phyloP scores from a whole-genome alignment of 2,113 vertebrate genomes.

The Platichthys stellatus region DNA sequence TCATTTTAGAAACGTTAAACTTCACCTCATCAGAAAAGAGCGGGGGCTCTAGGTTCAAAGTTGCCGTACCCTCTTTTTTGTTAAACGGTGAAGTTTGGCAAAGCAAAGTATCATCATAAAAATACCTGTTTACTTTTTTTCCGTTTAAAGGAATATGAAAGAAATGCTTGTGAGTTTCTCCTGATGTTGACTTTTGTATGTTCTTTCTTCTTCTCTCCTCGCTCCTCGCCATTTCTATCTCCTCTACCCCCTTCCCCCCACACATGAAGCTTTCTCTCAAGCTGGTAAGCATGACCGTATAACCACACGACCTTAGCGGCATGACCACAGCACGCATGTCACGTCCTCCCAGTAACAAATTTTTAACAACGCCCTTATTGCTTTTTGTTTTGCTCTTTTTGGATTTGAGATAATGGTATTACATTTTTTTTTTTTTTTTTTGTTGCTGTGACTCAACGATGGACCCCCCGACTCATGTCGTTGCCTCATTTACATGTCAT shows the following conservation, averaged over 20 bases:
- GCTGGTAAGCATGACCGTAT: constrained; percentile 95
- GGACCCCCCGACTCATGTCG: constrained; percentile 55
- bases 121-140: not conserved
- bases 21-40: constrained; percentile 66
- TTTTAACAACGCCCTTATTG: constrained; percentile 52
- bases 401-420: constrained; percentile 29
- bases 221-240: constrained; percentile 67
- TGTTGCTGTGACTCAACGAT: constrained; percentile 59
- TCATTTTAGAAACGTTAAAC: constrained; percentile 51
- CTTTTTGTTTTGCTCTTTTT: constrained; percentile 47
- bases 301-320: constrained; percentile 70
- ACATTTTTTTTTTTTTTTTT: constrained; percentile 20
- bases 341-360: constrained; percentile 79
- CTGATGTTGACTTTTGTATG: constrained; percentile 74
- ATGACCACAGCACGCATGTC: constrained; percentile 81
- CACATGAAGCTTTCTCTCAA: constrained; percentile 98
- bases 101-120: constrained; percentile 8
- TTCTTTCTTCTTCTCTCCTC: constrained; percentile 72
- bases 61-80: constrained; percentile 48
- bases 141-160: constrained; percentile 27
- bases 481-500: constrained; percentile 72
- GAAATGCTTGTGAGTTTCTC: constrained; percentile 47
- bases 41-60: not conserved
- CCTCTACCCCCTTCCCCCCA: constrained; percentile 57
- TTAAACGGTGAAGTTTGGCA: constrained; percentile 72